Evolutionary conservation across 2,888 invertebrate species (phyloP).

Genomic region (Drosophila helvetica): DNA sequence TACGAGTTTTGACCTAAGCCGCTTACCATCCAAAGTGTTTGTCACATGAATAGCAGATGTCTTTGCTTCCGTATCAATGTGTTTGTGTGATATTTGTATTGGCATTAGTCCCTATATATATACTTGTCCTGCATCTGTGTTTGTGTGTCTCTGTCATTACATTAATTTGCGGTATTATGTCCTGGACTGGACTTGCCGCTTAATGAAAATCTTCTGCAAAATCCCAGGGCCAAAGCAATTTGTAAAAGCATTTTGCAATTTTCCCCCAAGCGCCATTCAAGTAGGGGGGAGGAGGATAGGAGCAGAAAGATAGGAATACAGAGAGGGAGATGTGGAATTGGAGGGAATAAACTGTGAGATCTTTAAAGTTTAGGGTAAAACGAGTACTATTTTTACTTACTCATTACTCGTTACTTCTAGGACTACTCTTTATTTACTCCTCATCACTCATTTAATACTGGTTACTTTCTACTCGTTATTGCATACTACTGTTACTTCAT

Average conservation of each 20-base stretch:
- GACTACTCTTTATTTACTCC: no score
- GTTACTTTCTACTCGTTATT: no score
- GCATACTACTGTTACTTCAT: no score
- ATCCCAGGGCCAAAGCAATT: conserved; percentile 47
- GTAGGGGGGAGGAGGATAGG: neutral
- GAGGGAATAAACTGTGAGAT: neutral
- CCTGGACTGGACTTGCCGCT: conserved; percentile 24
- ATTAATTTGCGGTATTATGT: conserved; percentile 69
- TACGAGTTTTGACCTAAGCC: conserved; percentile 71
- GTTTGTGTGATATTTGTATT: neutral
- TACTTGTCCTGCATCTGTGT: conserved; percentile 6
- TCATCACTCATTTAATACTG: no score
- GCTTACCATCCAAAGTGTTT: conserved; percentile 59
- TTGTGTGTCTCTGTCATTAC: conserved; percentile 51
- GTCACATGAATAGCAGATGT: conserved; percentile 18
- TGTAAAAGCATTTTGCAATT: conserved; percentile 58
- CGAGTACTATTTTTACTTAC: neutral
- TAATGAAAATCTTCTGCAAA: conserved; percentile 61
- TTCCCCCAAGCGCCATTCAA: conserved; percentile 9
- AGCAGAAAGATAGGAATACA: neutral
- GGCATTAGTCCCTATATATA: neutral
- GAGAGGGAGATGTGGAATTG: neutral
- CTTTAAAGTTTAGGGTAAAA: conserved; percentile 8
- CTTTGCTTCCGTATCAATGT: neutral
- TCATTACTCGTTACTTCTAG: no score